Conservation (phyloP, 2,888 invertebrate genomes). For the Synanthedon formicaeformis region DNA sequence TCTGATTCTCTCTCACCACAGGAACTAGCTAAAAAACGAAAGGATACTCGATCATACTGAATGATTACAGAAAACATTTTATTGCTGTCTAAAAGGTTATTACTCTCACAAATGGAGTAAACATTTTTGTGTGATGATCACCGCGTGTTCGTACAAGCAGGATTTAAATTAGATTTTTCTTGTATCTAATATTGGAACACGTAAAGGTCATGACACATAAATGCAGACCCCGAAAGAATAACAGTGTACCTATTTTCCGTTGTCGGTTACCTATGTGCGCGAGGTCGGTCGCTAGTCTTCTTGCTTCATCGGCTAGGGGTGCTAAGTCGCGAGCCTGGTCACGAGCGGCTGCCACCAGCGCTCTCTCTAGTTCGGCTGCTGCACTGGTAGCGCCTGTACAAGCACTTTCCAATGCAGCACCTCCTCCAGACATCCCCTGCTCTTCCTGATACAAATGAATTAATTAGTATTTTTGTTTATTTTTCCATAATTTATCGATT, state of each 20-base stretch:
- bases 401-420: conserved; percentile 68
- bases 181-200: background rate
- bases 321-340: conserved; percentile 60
- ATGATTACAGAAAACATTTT: background rate
- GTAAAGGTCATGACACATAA: conserved; percentile 15
- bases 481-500: no score
- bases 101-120: conserved; percentile 10
- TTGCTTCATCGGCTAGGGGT: conserved; percentile 55
- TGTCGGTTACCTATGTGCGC: conserved; percentile 61
- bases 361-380: conserved; percentile 84
- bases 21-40: conserved; percentile 54
- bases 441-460: conserved; percentile 35
- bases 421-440: conserved; percentile 44
- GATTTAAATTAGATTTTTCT: no score
- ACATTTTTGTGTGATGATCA: conserved; percentile 18
- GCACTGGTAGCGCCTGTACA: conserved; percentile 80
- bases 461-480: background rate
- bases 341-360: conserved; percentile 75
- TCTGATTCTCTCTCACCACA: conserved; percentile 80
- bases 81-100: background rate
- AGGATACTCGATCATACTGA: background rate
- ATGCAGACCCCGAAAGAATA: conserved; percentile 24
- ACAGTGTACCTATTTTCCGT: conserved; percentile 47
- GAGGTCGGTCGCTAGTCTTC: conserved; percentile 58
- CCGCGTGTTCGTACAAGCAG: no score